Evolutionary conservation across 2,797 vertebrate species (phyloP), one percentile per base, ranked within the genome.

Genomic region (Phoeniculus purpureus): DNA sequence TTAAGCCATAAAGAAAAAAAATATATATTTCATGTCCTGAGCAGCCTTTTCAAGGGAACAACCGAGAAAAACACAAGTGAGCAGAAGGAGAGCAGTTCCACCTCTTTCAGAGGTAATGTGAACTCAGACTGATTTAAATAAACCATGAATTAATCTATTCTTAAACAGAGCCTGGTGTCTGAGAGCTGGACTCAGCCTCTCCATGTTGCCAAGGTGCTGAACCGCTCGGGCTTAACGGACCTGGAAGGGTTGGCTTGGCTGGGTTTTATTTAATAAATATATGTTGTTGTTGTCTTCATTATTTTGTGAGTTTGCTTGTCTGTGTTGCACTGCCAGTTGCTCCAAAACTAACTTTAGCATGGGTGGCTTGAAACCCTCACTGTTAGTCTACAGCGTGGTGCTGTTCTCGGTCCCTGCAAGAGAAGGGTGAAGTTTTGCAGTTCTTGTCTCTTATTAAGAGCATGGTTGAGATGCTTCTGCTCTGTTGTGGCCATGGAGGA

Each of bases 121-220:
- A 84, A 66, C 34, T 82, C 60, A 15, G 60, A 66, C 79, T 5
- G 0, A 79, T 92, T 70, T 90, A 84, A 93, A 92, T 76, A 96
- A 90, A 64, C 52, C 5, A 92, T 85, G 1, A 56, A 76, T 92
- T 62, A 90, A 79, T 87, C 81, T 61, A 71, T 87, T 87, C 91
- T 92, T 90, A 90, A 91, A 68, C 40, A 81, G 83, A 91, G 23
- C 25, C 73, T 21, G 8, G n/a, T 78, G 34, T 64, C 58, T 73
- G 60, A 76, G 68, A 67, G 54, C 26, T 60, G 79, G 58, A 64
- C 92, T 81, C 70, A n/a, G 10, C 85, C 58, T 91, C 86, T 81
- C 74, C 59, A 15, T 66, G 20, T 66, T 72, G 73, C 58, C 4
- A 7, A 70, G 64, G 19, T 70, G 31, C 32, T n/a, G 23, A 93